Percentiles rank a stretch among this genome's conserved stretches.
Conservation (phyloP, 2,113 vertebrate species). For the Albula glossodonta region DNA sequence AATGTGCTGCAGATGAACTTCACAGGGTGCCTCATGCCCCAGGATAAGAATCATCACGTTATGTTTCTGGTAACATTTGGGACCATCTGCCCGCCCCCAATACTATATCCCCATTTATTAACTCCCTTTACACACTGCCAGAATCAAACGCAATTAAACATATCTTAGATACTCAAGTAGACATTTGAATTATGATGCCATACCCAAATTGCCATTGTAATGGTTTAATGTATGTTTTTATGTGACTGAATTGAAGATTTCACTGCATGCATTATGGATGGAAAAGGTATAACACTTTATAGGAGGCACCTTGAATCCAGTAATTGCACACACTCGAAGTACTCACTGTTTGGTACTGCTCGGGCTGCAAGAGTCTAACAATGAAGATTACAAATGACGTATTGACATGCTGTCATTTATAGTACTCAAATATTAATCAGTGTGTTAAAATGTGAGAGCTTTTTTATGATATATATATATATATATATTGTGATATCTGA, state of each 20-base stretch:
- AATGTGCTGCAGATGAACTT: neutral
- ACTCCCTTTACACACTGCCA: neutral
- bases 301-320: neutral
- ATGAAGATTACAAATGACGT: neutral
- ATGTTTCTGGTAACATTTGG: neutral
- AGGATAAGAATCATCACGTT: constrained; percentile 4
- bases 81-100: neutral
- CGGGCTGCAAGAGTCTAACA: neutral
- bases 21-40: neutral
- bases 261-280: neutral
- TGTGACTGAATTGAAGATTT: neutral
- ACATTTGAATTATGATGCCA: no score
- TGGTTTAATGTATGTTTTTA: no score
- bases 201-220: no score
- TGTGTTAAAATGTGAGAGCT: neutral
- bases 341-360: no score
- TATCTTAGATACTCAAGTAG: neutral
- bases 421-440: neutral
- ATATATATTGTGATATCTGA: neutral
- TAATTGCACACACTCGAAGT: neutral
- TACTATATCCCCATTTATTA: neutral
- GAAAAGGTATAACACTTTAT: no score
- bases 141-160: neutral
- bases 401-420: neutral
- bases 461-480: neutral